A percentile compares a stretch with the other conserved stretches of the same genome.
phyloP scores from a whole-genome alignment of 2,888 invertebrate species.

The Drosophila incognita region DNA sequence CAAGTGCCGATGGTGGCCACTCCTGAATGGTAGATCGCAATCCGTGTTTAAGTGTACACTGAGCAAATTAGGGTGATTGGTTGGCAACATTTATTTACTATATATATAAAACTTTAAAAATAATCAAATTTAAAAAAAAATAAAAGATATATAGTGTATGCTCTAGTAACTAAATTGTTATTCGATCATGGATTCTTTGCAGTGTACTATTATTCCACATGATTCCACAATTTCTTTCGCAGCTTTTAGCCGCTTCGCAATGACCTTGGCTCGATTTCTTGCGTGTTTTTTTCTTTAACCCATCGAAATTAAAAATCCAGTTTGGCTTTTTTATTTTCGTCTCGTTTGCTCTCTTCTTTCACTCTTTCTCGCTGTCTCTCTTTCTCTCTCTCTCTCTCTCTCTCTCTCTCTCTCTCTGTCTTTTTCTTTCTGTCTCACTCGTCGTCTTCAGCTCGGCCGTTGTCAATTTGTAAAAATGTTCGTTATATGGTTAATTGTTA shows the following conservation, averaged over 20 bases:
- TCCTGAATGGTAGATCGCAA: slow-evolving; percentile 37
- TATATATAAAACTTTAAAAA: accelerated
- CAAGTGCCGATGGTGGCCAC: slow-evolving; percentile 23
- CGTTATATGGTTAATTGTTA: slow-evolving; percentile 76
- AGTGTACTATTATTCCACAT: slow-evolving; percentile 51
- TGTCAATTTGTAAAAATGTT: slow-evolving; percentile 76
- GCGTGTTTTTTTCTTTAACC: slow-evolving; percentile 66
- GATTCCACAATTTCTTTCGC: slow-evolving; percentile 77
- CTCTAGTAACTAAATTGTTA: too few relatives aligned
- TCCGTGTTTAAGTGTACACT: slow-evolving; percentile 14
- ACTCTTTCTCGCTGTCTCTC: slow-evolving; percentile 63
- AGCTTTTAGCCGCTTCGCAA: slow-evolving; percentile 53
- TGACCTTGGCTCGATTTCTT: slow-evolving; percentile 81
- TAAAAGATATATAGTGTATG: neutral
- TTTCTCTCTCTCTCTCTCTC: slow-evolving; percentile 19
- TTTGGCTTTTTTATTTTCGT: slow-evolving; percentile 36
- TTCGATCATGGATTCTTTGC: slow-evolving; percentile 3
- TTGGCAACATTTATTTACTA: neutral
- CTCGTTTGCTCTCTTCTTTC: slow-evolving; percentile 76
- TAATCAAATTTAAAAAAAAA: neutral
- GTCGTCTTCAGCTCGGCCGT: slow-evolving; percentile 43
- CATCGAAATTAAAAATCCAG: slow-evolving; percentile 76
- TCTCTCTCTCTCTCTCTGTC: slow-evolving; percentile 25
- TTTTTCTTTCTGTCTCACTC: slow-evolving; percentile 42
- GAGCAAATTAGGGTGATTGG: neutral